Base-by-base conservation (phyloP, 2,113 vertebrate species). In the Nettapus auritus region DNA sequence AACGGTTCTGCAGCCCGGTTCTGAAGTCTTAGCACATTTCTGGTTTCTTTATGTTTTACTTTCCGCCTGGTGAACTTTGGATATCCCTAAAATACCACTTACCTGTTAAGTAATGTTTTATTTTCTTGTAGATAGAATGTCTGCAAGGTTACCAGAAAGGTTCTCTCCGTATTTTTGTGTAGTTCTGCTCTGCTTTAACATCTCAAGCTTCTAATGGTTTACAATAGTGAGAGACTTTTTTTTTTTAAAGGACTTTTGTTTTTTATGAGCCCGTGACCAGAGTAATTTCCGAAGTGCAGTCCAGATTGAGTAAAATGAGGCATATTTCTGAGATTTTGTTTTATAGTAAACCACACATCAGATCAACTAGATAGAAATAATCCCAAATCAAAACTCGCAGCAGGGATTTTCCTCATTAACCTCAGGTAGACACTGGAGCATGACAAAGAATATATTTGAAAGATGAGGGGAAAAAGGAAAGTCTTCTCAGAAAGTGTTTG, bases 61-160 rank as follows among this genome's bases (percentile, higher is more conserved):
- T 31, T 86, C 60, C 86, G 26, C 44, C 42, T 2, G 0, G 21
- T 0, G 0, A 33, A n/a, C 1, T 0, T 8, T 77, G 44, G 17
- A 2, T 53, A 40, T 12, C 26, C 82, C 7, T 60, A 40, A 86
- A 86, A 50, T 44, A 44, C 0, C 7, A 46, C 20, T 55, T 81
- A 83, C 78, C 40, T 82, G 20, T 79, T 36, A 33, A 52, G 25
- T 40, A 9, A 20, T 60, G 8, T 8, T 79, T 60, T 42, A 9
- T 4, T 36, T 42, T 53, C 53, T 67, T 68, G 25, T 50, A 38
- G 19, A 21, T 74, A 10, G n/a, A 8, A 52, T 77, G 29, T 52
- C 50, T 44, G 5, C n/a, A 70, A 77, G 56, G 18, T 67, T 70
- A 50, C 38, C 59, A 52, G 48, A 52, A 70, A 66, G 15, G 28